phyloP scores from a whole-genome alignment of 2,888 invertebrate genomes.

The Trichopoda pennipes region DNA sequence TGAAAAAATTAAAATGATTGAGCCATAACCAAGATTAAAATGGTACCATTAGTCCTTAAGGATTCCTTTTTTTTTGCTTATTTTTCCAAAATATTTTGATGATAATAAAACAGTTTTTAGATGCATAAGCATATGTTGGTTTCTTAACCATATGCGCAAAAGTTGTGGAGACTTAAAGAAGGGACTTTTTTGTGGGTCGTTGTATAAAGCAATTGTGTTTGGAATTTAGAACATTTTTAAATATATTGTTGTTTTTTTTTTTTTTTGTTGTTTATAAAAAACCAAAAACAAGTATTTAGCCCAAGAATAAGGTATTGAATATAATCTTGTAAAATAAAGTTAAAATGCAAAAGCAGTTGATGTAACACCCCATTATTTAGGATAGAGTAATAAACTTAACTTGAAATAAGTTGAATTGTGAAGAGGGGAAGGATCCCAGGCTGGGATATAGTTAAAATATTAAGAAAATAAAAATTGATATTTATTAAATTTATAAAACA shows the following conservation, averaged over 20 bases:
- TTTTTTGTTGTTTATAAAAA: too few relatives aligned
- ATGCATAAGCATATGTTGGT: neutral
- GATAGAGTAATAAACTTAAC: neutral
- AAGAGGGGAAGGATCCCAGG: neutral
- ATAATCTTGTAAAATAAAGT: neutral
- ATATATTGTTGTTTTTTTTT: too few relatives aligned
- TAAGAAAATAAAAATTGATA: neutral
- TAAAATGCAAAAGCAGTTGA: neutral
- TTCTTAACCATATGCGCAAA: neutral
- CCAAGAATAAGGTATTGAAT: neutral
- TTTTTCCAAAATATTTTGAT: neutral
- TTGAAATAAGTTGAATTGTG: neutral
- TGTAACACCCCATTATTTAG: neutral
- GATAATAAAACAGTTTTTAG: conserved; percentile 17
- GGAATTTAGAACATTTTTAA: neutral
- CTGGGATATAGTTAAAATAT: neutral
- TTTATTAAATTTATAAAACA: neutral
- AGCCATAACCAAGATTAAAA: conserved; percentile 30
- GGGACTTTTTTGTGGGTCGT: neutral
- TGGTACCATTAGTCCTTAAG: conserved; percentile 13
- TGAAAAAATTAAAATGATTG: conserved; percentile 7
- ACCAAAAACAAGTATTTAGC: neutral
- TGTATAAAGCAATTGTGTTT: neutral
- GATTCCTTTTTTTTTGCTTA: neutral
- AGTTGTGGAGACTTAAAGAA: conserved; percentile 9